Evolutionary conservation across 2,113 vertebrate genomes (phyloP).

Genomic region (Hippocampus comes): DNA sequence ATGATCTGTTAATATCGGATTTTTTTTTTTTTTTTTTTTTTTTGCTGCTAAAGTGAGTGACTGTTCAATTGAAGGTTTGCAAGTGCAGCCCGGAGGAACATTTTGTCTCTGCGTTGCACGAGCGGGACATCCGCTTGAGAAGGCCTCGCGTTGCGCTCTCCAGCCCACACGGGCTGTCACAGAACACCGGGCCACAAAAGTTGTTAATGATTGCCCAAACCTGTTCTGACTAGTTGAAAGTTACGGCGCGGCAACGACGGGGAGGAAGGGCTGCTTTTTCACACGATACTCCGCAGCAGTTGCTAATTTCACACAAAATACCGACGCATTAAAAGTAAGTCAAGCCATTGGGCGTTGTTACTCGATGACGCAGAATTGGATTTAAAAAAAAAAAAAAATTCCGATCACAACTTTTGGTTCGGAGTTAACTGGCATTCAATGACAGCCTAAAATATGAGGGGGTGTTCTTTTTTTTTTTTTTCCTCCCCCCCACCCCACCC

Average conservation of each 20-base stretch:
- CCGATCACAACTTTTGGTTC: not conserved
- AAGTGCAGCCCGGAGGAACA: not conserved
- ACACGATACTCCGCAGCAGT: constrained; percentile 45
- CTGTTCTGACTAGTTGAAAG: constrained; percentile 73
- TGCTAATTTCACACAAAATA: constrained; percentile 39
- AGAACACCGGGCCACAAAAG: constrained; percentile 63
- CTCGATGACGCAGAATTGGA: constrained; percentile 1
- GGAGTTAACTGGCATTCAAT: not conserved
- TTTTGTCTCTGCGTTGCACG: not conserved
- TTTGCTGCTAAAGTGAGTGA: not conserved
- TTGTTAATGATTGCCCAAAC: constrained; percentile 78
- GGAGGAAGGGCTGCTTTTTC: constrained; percentile 48
- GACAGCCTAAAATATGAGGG: not conserved
- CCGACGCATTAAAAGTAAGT: not conserved
- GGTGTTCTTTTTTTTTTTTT: constrained; percentile 9
- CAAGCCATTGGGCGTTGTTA: constrained; percentile 15
- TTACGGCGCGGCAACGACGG: constrained; percentile 55
- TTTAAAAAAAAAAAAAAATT: not conserved
- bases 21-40: no score
- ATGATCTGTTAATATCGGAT: no score
- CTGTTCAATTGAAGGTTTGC: not conserved
- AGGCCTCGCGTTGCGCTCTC: constrained; percentile 49
- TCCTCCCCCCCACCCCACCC: constrained; percentile 13
- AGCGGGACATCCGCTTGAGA: not conserved
- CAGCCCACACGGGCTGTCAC: constrained; percentile 56